phyloP scores from a whole-genome alignment of 1,140 invertebrate species.

The Drosophila pandora region DNA sequence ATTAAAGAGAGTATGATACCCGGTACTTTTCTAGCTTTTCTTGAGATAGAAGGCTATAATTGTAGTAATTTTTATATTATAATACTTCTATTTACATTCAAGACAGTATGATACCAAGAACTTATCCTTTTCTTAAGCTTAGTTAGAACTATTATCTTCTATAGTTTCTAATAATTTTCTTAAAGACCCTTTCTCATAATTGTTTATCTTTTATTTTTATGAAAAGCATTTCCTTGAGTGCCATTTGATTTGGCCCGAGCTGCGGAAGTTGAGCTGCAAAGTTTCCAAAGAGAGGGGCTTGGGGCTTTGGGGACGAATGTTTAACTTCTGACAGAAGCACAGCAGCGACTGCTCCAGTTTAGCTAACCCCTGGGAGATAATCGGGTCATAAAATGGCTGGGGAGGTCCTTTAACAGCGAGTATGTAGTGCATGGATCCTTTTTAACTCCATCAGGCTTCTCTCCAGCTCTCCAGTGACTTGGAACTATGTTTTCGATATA shows the following conservation, averaged over 20 bases:
- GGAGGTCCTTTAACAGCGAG: not conserved
- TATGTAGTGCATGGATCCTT: no score
- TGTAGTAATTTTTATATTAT: not conserved
- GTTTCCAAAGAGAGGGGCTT: not conserved
- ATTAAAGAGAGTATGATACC: no score
- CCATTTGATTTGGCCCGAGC: not conserved
- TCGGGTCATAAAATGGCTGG: constrained; percentile 69
- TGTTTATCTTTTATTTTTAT: no score
- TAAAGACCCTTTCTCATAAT: no score
- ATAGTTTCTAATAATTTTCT: not conserved
- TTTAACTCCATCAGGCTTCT: constrained; percentile 4
- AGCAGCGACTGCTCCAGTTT: constrained; percentile 41
- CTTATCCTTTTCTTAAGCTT: no score
- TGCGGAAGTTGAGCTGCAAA: constrained; percentile 16
- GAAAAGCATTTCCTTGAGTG: not conserved
- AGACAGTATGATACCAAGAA: no score
- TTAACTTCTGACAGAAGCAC: constrained; percentile 45
- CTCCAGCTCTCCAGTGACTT: not conserved
- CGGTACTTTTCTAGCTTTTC: no score
- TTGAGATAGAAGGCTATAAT: not conserved
- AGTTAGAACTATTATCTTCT: not conserved
- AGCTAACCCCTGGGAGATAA: constrained; percentile 30
- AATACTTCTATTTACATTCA: not conserved
- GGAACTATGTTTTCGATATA: not conserved
- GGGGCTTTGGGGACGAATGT: constrained; percentile 17